Conservation (phyloP, 1,140 invertebrate genomes). For the Saxidomus purpurata region DNA sequence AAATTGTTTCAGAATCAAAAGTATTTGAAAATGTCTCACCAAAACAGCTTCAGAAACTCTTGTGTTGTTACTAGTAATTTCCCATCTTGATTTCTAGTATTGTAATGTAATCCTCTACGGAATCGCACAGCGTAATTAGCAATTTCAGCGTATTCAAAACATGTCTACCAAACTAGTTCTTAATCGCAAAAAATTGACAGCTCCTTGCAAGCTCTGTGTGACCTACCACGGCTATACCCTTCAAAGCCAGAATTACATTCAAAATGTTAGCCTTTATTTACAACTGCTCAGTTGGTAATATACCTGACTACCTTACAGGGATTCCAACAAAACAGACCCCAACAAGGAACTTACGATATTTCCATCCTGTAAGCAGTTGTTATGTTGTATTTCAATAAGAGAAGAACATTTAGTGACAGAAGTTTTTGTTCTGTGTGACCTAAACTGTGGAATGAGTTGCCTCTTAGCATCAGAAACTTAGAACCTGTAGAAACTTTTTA, state of each 20-base stretch:
- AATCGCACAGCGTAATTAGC: constrained; percentile 1
- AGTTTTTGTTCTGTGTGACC: background rate
- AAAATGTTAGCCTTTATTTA: too few species aligned
- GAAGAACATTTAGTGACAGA: too few species aligned
- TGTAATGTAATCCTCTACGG: background rate
- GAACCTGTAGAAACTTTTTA: too few species aligned
- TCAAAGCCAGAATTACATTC: too few species aligned
- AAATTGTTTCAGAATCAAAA: too few species aligned
- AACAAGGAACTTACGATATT: background rate
- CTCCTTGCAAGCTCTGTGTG: constrained; percentile 26
- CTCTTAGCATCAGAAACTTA: too few species aligned
- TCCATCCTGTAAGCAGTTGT: background rate
- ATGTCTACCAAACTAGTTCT: constrained; percentile 52
- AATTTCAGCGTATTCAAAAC: constrained; percentile 32
- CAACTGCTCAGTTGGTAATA: constrained; percentile 22
- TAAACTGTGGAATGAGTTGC: constrained; percentile 38
- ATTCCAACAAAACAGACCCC: too few species aligned
- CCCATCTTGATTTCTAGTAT: constrained; percentile 32
- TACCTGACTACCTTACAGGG: constrained; percentile 10
- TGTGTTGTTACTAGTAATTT: constrained; percentile 37
- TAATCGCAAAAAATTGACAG: constrained; percentile 29
- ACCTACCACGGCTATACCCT: constrained; percentile 8
- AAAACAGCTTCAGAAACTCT: constrained; percentile 43
- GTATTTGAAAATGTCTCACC: constrained; percentile 26
- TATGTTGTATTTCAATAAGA: constrained; percentile 30